Evolutionary conservation across 2,888 invertebrate genomes (phyloP), one percentile per base, ranked within the genome.

Genomic region (Cerceris ruficornis): DNA sequence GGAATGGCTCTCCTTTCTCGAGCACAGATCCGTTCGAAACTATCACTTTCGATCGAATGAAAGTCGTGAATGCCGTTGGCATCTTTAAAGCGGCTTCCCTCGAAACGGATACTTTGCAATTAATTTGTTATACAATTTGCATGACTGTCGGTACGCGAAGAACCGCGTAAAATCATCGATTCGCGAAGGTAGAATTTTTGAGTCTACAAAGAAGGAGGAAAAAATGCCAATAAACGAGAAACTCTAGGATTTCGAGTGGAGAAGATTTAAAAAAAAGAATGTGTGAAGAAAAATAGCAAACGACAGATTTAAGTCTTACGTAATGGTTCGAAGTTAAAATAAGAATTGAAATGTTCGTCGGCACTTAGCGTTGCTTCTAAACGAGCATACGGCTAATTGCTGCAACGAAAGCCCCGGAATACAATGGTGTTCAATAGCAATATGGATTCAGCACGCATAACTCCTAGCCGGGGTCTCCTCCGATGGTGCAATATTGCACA

Each of bases 1-100:
- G 85, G 83, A 83, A 85, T 80, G 86, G 87, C 85, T 90, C 89
- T 88, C 91, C 91, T 91, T 92, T 92, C 91, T 89, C 90, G 89
- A 87, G 87, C 85, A 83, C 84, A 84, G 88, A 84, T 86, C 82
- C 85, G 82, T 87, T 87, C 89, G 90, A 89, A 91, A 92, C 92
- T 92, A 92, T 92, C 92, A 91, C 92, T 90, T 91, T 89, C 89
- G 87, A 87, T 87, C 88, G 89, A 90, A 90, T 89, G 91, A 92
- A 92, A 92, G 92, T 91, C 73, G 89, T 82, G 87, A 88, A 88
- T 83, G 82, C 85, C 75, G 81, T 46, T 77, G 82, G 82, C 77
- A 72, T 83, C 78, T 71, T 66, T 61, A 8, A 49, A 62, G 49
- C 62, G 66, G 57, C 74, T 69, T 68, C 69, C 52, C 79, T 64